phyloP scores from a whole-genome alignment of 2,113 vertebrate species.

The Oreochromis niloticus region DNA sequence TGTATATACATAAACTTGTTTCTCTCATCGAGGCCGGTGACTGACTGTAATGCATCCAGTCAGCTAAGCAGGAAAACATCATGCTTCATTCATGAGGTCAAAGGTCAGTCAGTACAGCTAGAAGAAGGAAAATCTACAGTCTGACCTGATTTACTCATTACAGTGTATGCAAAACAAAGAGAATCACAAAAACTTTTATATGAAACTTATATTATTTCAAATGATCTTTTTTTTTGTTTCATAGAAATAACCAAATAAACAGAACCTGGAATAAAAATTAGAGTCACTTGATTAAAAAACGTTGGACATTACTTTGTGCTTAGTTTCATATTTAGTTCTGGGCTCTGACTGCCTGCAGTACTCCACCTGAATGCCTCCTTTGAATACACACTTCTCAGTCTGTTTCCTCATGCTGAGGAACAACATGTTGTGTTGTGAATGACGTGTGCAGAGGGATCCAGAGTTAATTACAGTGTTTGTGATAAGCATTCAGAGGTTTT shows the following conservation, averaged over 20 bases:
- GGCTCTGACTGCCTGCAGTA: neutral
- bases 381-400: neutral
- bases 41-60: neutral
- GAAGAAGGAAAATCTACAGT: neutral
- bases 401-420: neutral
- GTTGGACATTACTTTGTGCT: neutral
- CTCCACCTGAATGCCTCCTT: neutral
- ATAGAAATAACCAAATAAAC: neutral
- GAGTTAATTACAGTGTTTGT: neutral
- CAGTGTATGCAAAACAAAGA: neutral
- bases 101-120: neutral
- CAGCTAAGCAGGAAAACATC: neutral
- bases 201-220: neutral
- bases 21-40: neutral
- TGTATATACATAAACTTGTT: neutral
- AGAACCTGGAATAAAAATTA: neutral
- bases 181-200: neutral
- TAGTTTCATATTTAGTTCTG: neutral
- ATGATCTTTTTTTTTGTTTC: neutral
- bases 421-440: neutral
- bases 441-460: neutral
- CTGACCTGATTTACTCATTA: neutral
- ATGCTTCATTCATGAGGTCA: neutral
- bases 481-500: neutral
- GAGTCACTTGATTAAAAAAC: neutral